Percentiles rank a stretch among this genome's conserved stretches.
phyloP scores from a whole-genome alignment of 1,140 invertebrate genomes.

The Anadara kagoshimensis region DNA sequence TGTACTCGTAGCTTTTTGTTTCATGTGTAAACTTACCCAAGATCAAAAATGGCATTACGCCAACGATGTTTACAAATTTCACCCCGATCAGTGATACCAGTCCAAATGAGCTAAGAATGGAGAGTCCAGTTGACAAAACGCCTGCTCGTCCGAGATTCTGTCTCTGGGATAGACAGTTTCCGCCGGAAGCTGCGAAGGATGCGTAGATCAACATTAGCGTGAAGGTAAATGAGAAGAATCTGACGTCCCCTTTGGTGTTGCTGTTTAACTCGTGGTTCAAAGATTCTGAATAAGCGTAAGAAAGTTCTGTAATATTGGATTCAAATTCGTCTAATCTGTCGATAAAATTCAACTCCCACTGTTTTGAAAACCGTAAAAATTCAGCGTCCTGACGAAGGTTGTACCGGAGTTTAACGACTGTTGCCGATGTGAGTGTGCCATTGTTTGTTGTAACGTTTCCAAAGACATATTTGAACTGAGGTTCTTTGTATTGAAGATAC shows the following conservation, averaged over 20 bases:
- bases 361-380: not conserved
- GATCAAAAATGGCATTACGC: slow-evolving; percentile 95
- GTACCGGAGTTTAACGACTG: not conserved
- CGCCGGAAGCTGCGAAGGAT: slow-evolving; percentile 33
- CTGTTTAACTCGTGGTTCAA: slow-evolving; percentile 41
- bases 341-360: slow-evolving; percentile 19
- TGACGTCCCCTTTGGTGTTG: slow-evolving; percentile 37
- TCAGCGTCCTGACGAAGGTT: not conserved
- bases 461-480: slow-evolving; percentile 5
- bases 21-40: slow-evolving; percentile 83
- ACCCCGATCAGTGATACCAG: slow-evolving; percentile 91
- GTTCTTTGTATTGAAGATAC: not conserved
- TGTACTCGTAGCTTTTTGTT: too few relatives aligned
- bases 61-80: slow-evolving; percentile 95
- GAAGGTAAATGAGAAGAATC: slow-evolving; percentile 41
- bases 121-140: slow-evolving; percentile 91
- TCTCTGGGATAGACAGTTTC: slow-evolving; percentile 43
- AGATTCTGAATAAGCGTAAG: slow-evolving; percentile 38
- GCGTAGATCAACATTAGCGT: slow-evolving; percentile 46
- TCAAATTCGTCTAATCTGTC: not conserved
- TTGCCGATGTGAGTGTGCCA: not conserved
- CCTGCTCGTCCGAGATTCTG: slow-evolving; percentile 41
- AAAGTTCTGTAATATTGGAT: slow-evolving; percentile 17
- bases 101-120: slow-evolving; percentile 91
- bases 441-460: not conserved